Base-by-base conservation (phyloP, 2,888 invertebrate species). In the Pristionchus mayeri region DNA sequence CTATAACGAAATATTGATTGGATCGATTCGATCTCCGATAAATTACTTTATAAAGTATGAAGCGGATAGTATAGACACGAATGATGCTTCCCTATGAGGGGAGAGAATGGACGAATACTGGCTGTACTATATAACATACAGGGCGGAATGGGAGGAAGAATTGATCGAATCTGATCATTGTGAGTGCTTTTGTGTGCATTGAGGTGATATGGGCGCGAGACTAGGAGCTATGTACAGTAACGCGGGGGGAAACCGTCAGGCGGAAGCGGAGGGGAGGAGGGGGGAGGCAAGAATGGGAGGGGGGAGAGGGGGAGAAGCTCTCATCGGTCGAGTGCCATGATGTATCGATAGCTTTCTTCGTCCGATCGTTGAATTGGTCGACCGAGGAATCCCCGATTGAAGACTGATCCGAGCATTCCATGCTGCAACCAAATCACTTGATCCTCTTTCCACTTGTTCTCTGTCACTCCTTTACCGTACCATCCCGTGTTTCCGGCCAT, bases 371-470 rank as follows among this genome's bases (percentile, higher is more conserved):
- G 71, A 24, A 84, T 57, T 0, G 84, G 84, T 9, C 75, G 50
- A 24, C 84, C 84, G 34, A 84, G 75, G 75, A 84, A 84, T 75
- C 84, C 84, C 44, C 84, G 57, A 44, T 75, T 71, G 75, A 84
- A 75, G 52, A 84, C 84, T 1, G 84, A 84, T 13, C 84, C 84
- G 52, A 84, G 84, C 84, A 71, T 84, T 11, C 84, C 84, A 24
- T 75, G 71, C 84, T 84, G 75, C 34, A 84, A 21, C 54, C 54
- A 13, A 54, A 44, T 44, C 7, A 13, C 44, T 9, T 13, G 44
- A 44, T 6, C 6, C 7, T 9, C 7, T 13, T 34, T 30, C 34
- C 13, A 24, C 34, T 34, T 37, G 63, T 63, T 63, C 63, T 63
- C 63, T 63, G 63, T 27, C 63, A 30, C 34, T 34, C 34, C 7